Evolutionary conservation across 2,888 invertebrate genomes (phyloP).

Genomic region (Branchellion lobata): DNA sequence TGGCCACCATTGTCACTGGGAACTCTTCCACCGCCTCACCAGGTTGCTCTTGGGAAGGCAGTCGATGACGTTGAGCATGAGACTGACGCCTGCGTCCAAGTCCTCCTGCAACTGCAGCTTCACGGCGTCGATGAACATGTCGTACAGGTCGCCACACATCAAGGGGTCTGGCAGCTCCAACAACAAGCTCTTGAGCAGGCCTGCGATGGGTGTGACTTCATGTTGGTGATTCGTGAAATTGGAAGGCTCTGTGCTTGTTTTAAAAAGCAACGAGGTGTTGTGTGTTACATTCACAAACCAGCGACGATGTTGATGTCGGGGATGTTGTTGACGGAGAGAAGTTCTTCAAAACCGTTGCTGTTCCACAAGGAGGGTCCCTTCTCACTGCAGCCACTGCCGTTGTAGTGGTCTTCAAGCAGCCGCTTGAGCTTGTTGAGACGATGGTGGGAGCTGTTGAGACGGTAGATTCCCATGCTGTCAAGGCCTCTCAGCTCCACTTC

Average conservation of each 20-base stretch:
- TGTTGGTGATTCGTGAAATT: background rate
- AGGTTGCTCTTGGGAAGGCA: conserved; percentile 45
- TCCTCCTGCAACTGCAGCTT: conserved; percentile 44
- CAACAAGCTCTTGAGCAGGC: conserved; percentile 43
- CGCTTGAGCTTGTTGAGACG: conserved; percentile 90
- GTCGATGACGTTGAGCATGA: conserved; percentile 47
- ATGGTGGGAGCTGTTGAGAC: conserved; percentile 92
- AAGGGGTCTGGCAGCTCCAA: conserved; percentile 45
- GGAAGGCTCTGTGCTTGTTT: background rate
- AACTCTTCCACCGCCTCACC: too few species aligned
- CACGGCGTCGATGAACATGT: conserved; percentile 46
- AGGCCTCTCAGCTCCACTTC: conserved; percentile 90
- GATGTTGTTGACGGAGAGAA: conserved; percentile 87
- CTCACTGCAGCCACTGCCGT: conserved; percentile 72
- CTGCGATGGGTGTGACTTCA: background rate
- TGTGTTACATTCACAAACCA: conserved; percentile 65
- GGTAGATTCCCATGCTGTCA: conserved; percentile 88
- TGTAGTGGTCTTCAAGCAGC: conserved; percentile 84
- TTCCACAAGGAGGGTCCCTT: conserved; percentile 61
- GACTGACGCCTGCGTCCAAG: conserved; percentile 39
- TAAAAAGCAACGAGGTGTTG: background rate
- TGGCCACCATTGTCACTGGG: too few species aligned
- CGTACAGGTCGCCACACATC: conserved; percentile 43
- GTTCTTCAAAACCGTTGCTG: conserved; percentile 69
- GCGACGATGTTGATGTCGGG: conserved; percentile 99